These are phyloP conservation scores for Caradrina clavipalpis DNA, from an alignment of 2,888 invertebrate genomes.

Conservation along the genomic window DNA sequence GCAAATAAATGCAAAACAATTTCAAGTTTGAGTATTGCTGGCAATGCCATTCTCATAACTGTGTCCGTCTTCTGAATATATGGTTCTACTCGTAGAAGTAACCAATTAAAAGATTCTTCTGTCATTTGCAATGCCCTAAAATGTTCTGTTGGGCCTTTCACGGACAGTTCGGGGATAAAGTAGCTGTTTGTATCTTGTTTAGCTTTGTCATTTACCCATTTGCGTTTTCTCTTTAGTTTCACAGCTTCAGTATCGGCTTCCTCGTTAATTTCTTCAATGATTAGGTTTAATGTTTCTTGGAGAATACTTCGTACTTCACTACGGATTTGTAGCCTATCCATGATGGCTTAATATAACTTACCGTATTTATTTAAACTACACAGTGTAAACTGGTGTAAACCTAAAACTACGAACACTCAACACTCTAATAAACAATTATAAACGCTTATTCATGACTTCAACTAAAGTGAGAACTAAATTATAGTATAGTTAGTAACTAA, in stretches of 20 bases:
- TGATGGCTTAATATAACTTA: not conserved
- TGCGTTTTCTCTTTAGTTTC: constrained; percentile 25
- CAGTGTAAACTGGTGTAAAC: too few relatives aligned
- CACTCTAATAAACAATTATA: too few relatives aligned
- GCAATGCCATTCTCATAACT: constrained; percentile 45
- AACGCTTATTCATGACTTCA: too few relatives aligned
- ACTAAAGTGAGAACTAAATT: not conserved
- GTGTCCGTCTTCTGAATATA: constrained; percentile 48
- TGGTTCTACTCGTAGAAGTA: constrained; percentile 43
- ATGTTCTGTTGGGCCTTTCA: constrained; percentile 16
- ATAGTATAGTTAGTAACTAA: not conserved
- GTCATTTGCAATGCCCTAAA: constrained; percentile 33
- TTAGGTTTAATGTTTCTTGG: constrained; percentile 27
- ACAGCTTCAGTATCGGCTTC: constrained; percentile 16
- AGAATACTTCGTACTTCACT: constrained; percentile 9
- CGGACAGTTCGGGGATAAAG: not conserved
- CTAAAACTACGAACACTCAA: too few relatives aligned
- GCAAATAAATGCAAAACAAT: constrained; percentile 47
- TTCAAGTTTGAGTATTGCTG: constrained; percentile 40
- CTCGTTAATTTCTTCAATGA: constrained; percentile 29
- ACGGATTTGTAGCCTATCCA: constrained; percentile 30
- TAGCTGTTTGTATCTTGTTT: constrained; percentile 21
- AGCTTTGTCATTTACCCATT: constrained; percentile 30
- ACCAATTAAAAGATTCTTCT: constrained; percentile 36
- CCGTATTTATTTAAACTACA: too few relatives aligned